These are phyloP conservation scores for Anguilla japonica DNA, from an alignment of 2,113 vertebrate species.

Conservation along the genomic window DNA sequence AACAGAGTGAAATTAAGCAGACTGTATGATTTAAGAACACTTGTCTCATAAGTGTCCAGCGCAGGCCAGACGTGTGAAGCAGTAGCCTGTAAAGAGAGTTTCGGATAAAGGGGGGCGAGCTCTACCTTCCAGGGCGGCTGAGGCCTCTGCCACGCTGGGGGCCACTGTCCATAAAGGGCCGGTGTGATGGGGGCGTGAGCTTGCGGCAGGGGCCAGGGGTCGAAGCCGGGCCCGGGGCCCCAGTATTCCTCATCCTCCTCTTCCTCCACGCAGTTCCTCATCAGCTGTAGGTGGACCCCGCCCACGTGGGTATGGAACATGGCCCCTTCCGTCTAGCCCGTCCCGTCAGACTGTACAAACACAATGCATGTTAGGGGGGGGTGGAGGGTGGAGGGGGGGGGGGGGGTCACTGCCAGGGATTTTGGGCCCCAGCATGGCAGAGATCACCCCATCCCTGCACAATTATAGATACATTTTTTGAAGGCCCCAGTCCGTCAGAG, in stretches of 20 bases:
- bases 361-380: background rate
- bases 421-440: too few species aligned
- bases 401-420: too few species aligned
- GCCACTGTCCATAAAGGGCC: conserved; percentile 47
- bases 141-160: conserved; percentile 55
- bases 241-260: conserved; percentile 55
- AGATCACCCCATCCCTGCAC: too few species aligned
- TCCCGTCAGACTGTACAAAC: conserved; percentile 44
- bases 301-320: conserved; percentile 67
- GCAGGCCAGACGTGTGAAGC: too few species aligned
- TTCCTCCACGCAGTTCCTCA: conserved; percentile 50
- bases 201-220: conserved; percentile 47
- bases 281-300: conserved; percentile 53
- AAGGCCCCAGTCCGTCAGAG: too few species aligned
- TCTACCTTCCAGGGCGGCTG: conserved; percentile 68
- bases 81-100: too few species aligned
- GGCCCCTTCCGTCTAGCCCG: conserved; percentile 47
- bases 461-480: too few species aligned
- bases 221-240: conserved; percentile 19
- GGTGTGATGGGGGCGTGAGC: conserved; percentile 31
- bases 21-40: too few species aligned
- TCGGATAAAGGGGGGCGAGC: background rate
- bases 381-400: background rate
- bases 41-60: too few species aligned
- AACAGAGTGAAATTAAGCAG: too few species aligned